Base-by-base conservation (phyloP, 2,113 vertebrate genomes). In the Eulemur macaco region DNA sequence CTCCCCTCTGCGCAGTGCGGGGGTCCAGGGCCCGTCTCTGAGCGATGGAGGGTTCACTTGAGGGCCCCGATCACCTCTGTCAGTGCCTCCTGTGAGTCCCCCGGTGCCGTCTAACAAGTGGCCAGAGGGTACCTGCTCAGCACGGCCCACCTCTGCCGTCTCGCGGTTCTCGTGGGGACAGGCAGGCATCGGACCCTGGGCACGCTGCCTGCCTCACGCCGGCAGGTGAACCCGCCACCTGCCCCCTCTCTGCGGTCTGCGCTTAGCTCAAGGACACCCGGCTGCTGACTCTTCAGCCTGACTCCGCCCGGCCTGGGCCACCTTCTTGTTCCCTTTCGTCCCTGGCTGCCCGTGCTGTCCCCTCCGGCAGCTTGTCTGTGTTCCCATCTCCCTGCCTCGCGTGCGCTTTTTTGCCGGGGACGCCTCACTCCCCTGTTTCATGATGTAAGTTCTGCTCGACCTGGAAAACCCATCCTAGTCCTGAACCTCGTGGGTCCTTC, bases 161-260 rank as follows among this genome's bases (percentile, higher is more conserved):
- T 8, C 18, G 2, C 13, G 1, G 31, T 29, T 8, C 68, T 21
- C 2, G 0, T 6, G 71, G 8, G 50, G 37, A 45, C 2, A 0
- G 17, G 50, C 42, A 31, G 8, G 76, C 31, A 6, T 17, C 47
- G 50, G 68, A 20, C 4, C 8, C 39, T 1, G 4, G 34, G 12
- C 1, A 1, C 1, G 3, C 14, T 29, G 15, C 52, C 52, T 17
- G 17, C 52, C 17, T 5, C 52, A 54, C 52, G 17, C 52, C 17
- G 50, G 15, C 50, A 6, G 52, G 52, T 17, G 52, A 9, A 5
- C 15, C 10, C 42, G 17, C 68, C 37, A 20, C 11, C 52, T 39
- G 17, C 29, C 21, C 50, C 10, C 23, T 21, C 5, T 54, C 6
- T 56, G 5, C 3, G 29, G 31, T 64, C 50, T 56, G 8, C 27